phyloP scores from a whole-genome alignment of 1,140 invertebrate genomes.

The Drosophila lacertosa region DNA sequence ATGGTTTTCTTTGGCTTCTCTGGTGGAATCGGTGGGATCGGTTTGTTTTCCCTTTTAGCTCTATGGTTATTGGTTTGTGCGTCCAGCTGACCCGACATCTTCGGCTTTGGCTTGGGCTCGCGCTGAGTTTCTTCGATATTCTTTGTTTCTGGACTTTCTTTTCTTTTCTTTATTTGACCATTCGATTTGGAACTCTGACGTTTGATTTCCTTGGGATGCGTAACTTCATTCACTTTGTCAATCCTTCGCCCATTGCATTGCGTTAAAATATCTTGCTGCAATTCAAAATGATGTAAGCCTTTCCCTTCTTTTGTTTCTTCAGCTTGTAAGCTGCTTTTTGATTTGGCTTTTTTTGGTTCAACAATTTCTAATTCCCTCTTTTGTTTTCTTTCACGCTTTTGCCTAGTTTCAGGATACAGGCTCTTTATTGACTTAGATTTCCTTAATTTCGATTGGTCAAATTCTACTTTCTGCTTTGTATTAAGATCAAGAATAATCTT shows the following conservation, averaged over 20 bases:
- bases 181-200: neutral
- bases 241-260: neutral
- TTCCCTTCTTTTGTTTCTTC: neutral
- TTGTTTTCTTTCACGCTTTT: neutral
- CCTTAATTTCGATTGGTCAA: neutral
- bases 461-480: neutral
- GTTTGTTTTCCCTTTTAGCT: neutral
- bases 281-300: neutral
- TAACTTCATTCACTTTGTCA: neutral
- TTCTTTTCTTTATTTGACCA: neutral
- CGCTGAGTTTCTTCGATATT: no score
- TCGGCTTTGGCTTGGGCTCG: neutral
- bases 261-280: neutral
- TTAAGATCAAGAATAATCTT: neutral
- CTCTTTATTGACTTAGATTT: neutral
- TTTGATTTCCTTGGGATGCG: neutral
- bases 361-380: neutral
- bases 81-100: neutral
- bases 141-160: neutral
- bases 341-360: neutral
- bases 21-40: neutral
- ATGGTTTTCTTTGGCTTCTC: neutral
- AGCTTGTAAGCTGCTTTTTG: neutral
- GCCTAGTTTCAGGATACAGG: neutral
- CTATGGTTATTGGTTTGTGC: neutral